Evolutionary conservation across 1,140 invertebrate species (phyloP).

Genomic region (Odontomachus brunneus): DNA sequence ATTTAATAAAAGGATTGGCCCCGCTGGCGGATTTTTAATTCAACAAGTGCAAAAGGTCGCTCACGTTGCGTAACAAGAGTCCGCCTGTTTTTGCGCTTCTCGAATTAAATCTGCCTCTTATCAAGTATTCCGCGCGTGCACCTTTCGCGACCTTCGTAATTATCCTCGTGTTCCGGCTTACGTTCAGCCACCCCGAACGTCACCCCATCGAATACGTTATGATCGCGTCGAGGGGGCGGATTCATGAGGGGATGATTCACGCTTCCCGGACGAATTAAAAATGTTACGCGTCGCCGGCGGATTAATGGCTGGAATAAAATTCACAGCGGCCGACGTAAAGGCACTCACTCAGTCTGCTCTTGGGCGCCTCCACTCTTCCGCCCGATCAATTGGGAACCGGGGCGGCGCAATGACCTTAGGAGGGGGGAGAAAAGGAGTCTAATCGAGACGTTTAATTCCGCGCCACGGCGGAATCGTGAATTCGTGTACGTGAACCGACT

Average conservation of each 20-base stretch:
- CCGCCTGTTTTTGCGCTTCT: too few relatives aligned
- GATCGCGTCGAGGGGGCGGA: background rate
- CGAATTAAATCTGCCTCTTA: too few relatives aligned
- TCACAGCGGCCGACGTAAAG: background rate
- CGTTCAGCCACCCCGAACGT: background rate
- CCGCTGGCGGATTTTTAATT: background rate
- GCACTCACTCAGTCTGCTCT: background rate
- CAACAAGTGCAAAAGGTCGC: too few relatives aligned
- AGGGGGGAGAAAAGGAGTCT: conserved; percentile 28
- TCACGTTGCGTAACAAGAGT: too few relatives aligned
- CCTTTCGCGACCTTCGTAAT: conserved; percentile 2
- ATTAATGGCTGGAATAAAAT: conserved; percentile 38
- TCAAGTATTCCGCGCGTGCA: too few relatives aligned
- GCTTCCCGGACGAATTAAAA: conserved; percentile 16
- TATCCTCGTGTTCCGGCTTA: conserved; percentile 18
- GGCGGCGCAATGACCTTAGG: conserved; percentile 8
- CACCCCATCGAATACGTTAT: background rate
- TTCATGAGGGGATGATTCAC: conserved; percentile 21
- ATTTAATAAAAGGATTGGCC: conserved; percentile 1
- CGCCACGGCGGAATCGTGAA: conserved; percentile 52
- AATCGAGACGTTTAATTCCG: conserved; percentile 64
- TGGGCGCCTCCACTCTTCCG: background rate
- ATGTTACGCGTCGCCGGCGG: conserved; percentile 7
- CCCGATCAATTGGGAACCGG: conserved; percentile 19
- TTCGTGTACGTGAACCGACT: conserved; percentile 61